Percentiles rank a stretch among this genome's conserved stretches.
These are phyloP conservation scores for Microvelia longipes DNA, from an alignment of 1,140 invertebrate genomes.

Conservation along the genomic window DNA sequence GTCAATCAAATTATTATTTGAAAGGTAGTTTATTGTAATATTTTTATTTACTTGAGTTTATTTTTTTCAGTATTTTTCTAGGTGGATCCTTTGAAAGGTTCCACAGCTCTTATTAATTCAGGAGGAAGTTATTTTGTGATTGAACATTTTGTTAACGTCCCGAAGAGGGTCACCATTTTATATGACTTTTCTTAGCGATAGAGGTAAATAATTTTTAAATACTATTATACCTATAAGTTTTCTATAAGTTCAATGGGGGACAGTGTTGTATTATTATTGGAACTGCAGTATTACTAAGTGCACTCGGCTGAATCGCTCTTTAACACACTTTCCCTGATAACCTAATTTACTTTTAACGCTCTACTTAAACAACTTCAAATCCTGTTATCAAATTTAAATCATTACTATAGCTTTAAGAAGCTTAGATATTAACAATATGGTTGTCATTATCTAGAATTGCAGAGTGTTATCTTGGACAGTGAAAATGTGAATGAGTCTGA, in stretches of 20 bases:
- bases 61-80: not conserved
- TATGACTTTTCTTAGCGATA: constrained; percentile 24
- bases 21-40: not conserved
- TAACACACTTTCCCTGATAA: not conserved
- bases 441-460: no score
- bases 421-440: no score
- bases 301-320: not conserved
- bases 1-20: not conserved
- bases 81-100: constrained; percentile 4
- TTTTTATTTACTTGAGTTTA: not conserved
- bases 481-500: no score
- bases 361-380: no score
- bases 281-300: not conserved
- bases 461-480: no score
- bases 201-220: constrained; percentile 15
- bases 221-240: constrained; percentile 2
- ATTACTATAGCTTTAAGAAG: no score
- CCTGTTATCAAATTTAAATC: no score
- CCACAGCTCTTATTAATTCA: not conserved
- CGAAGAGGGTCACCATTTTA: constrained; percentile 23
- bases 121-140: not conserved
- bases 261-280: not conserved
- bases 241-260: no score
- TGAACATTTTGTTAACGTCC: constrained; percentile 18
- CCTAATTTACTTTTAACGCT: not conserved